Conservation (phyloP, 2,113 vertebrate genomes). For the Pelecanoides urinatrix region DNA sequence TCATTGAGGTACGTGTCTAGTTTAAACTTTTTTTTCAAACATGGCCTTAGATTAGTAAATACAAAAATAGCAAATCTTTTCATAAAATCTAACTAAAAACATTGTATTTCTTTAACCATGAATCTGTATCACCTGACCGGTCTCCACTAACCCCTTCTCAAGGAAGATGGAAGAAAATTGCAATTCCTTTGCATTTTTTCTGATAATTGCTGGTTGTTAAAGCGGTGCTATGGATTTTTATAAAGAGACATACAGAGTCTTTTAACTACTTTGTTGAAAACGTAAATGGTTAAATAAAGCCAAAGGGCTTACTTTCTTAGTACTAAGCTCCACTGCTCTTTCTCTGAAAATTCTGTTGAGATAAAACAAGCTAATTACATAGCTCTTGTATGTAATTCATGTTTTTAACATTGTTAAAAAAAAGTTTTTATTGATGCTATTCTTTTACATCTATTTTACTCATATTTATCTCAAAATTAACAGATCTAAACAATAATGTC, state of each 20-base stretch:
- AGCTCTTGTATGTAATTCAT: not conserved
- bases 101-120: not conserved
- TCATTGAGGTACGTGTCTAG: not conserved
- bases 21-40: not conserved
- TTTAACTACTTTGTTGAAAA: not conserved
- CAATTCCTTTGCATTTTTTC: not conserved
- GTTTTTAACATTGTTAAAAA: not conserved
- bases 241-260: not conserved
- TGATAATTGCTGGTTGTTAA: not conserved
- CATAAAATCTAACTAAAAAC: not conserved
- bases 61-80: not conserved
- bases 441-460: not conserved
- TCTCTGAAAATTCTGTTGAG: not conserved
- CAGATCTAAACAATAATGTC: not conserved
- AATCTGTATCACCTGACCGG: not conserved
- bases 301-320: not conserved
- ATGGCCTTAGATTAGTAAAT: not conserved
- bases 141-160: not conserved
- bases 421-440: not conserved
- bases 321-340: not conserved
- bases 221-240: not conserved
- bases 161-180: not conserved
- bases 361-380: not conserved
- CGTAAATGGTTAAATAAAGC: not conserved
- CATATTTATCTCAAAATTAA: not conserved